Conservation (phyloP, 2,888 invertebrate genomes). For the Anaspis maculata region DNA sequence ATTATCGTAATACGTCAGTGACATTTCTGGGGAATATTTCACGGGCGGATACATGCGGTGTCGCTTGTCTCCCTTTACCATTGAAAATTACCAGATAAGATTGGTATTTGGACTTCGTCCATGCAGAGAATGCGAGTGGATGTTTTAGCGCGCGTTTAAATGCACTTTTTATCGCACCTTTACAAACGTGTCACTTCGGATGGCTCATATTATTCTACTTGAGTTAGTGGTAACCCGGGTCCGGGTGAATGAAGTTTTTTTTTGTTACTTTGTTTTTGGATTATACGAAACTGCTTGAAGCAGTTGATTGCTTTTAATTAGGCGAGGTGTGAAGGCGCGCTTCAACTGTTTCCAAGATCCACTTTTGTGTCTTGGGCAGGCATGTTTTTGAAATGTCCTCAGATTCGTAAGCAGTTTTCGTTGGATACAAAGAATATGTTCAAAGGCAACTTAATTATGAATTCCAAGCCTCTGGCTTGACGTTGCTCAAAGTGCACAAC, state of each 20-base stretch:
- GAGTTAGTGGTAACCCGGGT: too few species aligned
- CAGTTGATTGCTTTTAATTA: too few species aligned
- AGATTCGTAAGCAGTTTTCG: background rate
- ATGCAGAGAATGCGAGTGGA: constrained; percentile 32
- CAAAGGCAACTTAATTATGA: constrained; percentile 39
- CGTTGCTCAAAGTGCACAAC: constrained; percentile 38
- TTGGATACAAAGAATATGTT: constrained; percentile 28
- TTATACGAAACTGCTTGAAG: too few species aligned
- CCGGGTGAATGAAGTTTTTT: too few species aligned
- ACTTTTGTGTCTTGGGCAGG: too few species aligned
- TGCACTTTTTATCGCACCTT: constrained; percentile 27
- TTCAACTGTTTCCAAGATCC: too few species aligned
- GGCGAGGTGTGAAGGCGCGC: too few species aligned
- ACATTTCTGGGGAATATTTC: constrained; percentile 37
- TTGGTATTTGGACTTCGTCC: constrained; percentile 19
- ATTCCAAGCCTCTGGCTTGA: constrained; percentile 34
- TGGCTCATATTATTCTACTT: constrained; percentile 7
- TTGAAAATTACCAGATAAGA: constrained; percentile 33
- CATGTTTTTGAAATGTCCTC: too few species aligned
- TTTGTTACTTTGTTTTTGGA: too few species aligned
- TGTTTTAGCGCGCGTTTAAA: constrained; percentile 24
- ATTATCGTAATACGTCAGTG: constrained; percentile 41
- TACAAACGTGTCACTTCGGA: constrained; percentile 15
- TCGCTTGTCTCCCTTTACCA: constrained; percentile 24
- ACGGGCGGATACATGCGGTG: constrained; percentile 24